phyloP scores from a whole-genome alignment of 2,888 invertebrate genomes.

The Nomada goodeniana region DNA sequence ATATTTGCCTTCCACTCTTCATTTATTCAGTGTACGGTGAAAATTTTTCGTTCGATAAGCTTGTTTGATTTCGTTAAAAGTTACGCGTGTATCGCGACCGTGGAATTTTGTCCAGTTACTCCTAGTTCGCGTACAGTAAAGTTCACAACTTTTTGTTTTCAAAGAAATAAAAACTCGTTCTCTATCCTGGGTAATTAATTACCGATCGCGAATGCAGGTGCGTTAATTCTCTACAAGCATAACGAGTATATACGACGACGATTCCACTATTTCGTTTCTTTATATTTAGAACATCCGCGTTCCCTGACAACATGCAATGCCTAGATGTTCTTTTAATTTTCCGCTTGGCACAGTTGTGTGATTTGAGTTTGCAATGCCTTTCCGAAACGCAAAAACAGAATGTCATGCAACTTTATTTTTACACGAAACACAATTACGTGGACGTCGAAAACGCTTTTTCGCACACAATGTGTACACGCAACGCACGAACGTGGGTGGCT shows the following conservation, averaged over 20 bases:
- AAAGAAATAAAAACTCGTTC: neutral
- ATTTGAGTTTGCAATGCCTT: slow-evolving; percentile 70
- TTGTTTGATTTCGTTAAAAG: slow-evolving; percentile 42
- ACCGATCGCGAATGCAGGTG: slow-evolving; percentile 32
- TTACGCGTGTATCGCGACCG: neutral
- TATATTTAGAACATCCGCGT: slow-evolving; percentile 56
- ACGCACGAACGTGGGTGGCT: slow-evolving; percentile 43
- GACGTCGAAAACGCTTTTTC: slow-evolving; percentile 44
- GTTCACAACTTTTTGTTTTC: neutral
- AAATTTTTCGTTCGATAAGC: slow-evolving; percentile 19
- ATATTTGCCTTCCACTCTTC: slow-evolving; percentile 49
- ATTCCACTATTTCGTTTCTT: slow-evolving; percentile 46
- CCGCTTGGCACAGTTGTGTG: slow-evolving; percentile 72
- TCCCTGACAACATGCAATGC: slow-evolving; percentile 44
- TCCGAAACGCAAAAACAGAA: slow-evolving; percentile 23
- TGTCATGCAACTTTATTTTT: slow-evolving; percentile 41
- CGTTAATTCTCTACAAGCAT: neutral
- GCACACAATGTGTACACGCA: slow-evolving; percentile 56
- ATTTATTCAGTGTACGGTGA: slow-evolving; percentile 16
- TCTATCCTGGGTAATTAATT: slow-evolving; percentile 7
- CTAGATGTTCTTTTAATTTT: slow-evolving; percentile 50
- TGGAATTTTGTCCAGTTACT: neutral
- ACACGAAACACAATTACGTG: slow-evolving; percentile 33
- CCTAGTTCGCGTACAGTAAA: neutral
- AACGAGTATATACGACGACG: slow-evolving; percentile 4